A percentile compares a stretch with the other conserved stretches of the same genome.
phyloP scores from a whole-genome alignment of 2,797 vertebrate genomes.

The Oophaga sylvatica region DNA sequence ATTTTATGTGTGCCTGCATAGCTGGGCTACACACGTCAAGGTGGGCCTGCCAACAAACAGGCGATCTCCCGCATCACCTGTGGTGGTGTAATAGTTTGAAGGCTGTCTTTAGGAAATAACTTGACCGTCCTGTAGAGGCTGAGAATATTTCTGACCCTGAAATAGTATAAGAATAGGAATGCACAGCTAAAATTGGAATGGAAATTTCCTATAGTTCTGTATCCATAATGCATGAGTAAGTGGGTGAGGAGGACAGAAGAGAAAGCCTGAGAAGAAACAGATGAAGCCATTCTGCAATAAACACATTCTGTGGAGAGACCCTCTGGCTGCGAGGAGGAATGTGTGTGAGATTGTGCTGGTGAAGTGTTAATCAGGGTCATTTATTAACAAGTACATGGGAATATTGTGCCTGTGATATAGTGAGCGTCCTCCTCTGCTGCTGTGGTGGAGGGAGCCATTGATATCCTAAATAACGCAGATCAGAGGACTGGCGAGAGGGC shows the following conservation, averaged over 20 bases:
- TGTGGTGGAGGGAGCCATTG: neutral
- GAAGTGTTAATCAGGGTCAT: slow-evolving; percentile 41
- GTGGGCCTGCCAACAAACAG: too few species aligned
- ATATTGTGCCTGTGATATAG: slow-evolving; percentile 10
- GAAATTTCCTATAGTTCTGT: slow-evolving; percentile 53
- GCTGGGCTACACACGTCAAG: too few species aligned
- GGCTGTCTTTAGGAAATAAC: too few species aligned
- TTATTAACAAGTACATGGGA: slow-evolving; percentile 31
- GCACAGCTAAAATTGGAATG: slow-evolving; percentile 7
- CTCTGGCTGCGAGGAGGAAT: slow-evolving; percentile 13
- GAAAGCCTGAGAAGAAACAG: slow-evolving; percentile 22
- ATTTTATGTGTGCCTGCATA: too few species aligned
- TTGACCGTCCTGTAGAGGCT: too few species aligned
- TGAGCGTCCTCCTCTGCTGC: neutral
- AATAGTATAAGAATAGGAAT: neutral
- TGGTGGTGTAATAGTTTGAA: too few species aligned
- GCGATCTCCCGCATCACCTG: too few species aligned
- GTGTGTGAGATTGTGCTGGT: slow-evolving; percentile 28
- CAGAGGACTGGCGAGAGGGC: neutral
- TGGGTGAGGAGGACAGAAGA: slow-evolving; percentile 35
- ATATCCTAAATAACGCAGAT: neutral
- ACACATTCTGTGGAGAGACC: slow-evolving; percentile 7
- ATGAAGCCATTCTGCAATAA: slow-evolving; percentile 23
- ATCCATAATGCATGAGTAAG: slow-evolving; percentile 48
- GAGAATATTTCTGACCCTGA: neutral